Evolutionary conservation across 2,797 vertebrate genomes (phyloP).

Genomic region (Taenioides sp.): DNA sequence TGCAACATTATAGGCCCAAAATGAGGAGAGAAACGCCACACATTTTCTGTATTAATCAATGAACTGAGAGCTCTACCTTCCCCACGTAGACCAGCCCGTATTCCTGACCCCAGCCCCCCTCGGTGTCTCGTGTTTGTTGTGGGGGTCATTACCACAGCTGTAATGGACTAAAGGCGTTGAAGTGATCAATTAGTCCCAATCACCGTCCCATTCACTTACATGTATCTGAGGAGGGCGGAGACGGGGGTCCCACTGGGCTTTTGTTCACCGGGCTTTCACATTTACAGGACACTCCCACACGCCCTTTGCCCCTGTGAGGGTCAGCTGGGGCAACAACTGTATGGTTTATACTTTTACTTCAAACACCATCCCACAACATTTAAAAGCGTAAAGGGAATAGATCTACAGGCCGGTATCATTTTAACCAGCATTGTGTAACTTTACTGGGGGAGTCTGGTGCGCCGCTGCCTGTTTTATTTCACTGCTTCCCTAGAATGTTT

Average conservation of each 20-base stretch:
- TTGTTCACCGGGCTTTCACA: slow-evolving; percentile 62
- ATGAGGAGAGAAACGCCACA: too few species aligned
- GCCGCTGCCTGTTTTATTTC: too few species aligned
- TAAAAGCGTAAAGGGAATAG: not conserved
- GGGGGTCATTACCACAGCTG: slow-evolving; percentile 54
- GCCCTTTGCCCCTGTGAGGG: not conserved
- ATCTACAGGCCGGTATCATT: too few species aligned
- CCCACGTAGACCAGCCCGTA: too few species aligned
- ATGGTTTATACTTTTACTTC: not conserved
- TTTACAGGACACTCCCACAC: slow-evolving; percentile 25
- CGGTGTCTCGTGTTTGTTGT: slow-evolving; percentile 38
- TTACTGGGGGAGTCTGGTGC: too few species aligned
- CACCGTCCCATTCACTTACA: slow-evolving; percentile 40
- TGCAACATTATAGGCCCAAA: too few species aligned
- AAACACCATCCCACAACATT: not conserved
- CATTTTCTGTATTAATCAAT: too few species aligned
- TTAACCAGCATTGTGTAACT: too few species aligned
- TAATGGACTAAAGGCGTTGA: slow-evolving; percentile 50
- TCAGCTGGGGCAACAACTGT: not conserved
- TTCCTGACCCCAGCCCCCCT: too few species aligned
- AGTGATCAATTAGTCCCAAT: slow-evolving; percentile 59
- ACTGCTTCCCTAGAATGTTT: not conserved
- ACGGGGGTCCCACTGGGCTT: slow-evolving; percentile 41
- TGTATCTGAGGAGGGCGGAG: slow-evolving; percentile 4
- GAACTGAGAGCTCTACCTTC: too few species aligned